Conservation (phyloP, 2,113 vertebrate species). For the Nycticorax nycticorax region DNA sequence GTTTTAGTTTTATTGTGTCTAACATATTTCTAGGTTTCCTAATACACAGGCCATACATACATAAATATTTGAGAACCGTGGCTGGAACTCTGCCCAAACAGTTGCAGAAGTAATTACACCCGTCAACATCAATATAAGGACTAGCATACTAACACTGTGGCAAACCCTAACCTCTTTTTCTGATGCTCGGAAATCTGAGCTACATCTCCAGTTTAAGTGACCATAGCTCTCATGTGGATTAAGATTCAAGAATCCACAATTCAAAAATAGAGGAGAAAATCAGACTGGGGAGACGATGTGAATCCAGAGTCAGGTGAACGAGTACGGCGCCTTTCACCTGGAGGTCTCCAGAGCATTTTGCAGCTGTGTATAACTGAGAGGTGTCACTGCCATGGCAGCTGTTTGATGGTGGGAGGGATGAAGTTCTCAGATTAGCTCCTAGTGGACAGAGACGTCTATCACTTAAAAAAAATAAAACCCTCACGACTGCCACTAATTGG, state of each 20-base stretch:
- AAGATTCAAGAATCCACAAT: not conserved
- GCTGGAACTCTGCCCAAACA: not conserved
- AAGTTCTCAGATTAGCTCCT: not conserved
- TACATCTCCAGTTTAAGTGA: not conserved
- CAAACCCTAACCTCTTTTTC: not conserved
- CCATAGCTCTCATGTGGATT: fast-evolving
- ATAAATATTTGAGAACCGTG: fast-evolving
- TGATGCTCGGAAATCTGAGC: not conserved
- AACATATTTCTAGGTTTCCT: fast-evolving
- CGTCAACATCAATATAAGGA: not conserved
- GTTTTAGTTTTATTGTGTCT: not conserved
- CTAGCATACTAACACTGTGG: not conserved
- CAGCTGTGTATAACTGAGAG: not conserved
- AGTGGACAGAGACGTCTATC: not conserved
- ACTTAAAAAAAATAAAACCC: not conserved
- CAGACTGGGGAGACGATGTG: fast-evolving
- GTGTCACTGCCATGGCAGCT: not conserved
- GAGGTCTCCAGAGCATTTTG: not conserved
- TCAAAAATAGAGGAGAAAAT: not conserved
- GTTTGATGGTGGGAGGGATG: not conserved
- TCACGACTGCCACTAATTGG: not conserved
- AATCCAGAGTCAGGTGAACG: not conserved
- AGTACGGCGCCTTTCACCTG: not conserved
- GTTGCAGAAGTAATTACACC: not conserved
- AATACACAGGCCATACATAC: too few relatives aligned